Conservation (phyloP, 2,113 vertebrate species). For the Oreotragus oreotragus region DNA sequence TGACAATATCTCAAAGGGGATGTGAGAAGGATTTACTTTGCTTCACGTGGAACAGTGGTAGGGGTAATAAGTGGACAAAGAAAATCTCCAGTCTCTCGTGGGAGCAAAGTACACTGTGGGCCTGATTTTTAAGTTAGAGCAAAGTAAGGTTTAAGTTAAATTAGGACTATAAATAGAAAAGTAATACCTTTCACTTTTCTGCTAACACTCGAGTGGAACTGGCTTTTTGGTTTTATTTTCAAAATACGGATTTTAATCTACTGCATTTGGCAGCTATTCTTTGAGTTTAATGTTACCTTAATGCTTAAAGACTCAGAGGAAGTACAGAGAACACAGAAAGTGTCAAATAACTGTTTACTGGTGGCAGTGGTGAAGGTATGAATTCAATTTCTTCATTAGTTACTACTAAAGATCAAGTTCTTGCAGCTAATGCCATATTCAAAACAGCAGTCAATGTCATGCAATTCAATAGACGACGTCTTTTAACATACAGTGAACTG, state of each 20-base stretch:
- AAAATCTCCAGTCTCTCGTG: neutral
- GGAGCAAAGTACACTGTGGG: neutral
- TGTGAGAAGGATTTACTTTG: neutral
- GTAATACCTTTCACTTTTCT: neutral
- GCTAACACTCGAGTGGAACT: neutral
- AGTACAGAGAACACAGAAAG: neutral
- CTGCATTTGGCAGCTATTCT: neutral
- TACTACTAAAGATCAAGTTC: neutral
- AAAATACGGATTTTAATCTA: neutral
- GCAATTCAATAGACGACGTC: neutral
- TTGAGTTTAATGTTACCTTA: constrained; percentile 1
- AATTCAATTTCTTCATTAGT: neutral
- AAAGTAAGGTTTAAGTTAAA: constrained; percentile 18
- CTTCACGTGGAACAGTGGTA: neutral
- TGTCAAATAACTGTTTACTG: neutral
- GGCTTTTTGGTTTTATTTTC: neutral
- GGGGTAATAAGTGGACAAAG: neutral
- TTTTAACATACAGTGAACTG: neutral
- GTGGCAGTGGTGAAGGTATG: neutral
- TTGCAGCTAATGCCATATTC: neutral
- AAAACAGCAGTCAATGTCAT: neutral
- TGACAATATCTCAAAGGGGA: neutral
- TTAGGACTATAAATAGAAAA: neutral
- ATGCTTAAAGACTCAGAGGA: neutral
- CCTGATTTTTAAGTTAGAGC: neutral